Evolutionary conservation across 2,113 vertebrate species (phyloP).

Genomic region (Gallinago undulata): DNA sequence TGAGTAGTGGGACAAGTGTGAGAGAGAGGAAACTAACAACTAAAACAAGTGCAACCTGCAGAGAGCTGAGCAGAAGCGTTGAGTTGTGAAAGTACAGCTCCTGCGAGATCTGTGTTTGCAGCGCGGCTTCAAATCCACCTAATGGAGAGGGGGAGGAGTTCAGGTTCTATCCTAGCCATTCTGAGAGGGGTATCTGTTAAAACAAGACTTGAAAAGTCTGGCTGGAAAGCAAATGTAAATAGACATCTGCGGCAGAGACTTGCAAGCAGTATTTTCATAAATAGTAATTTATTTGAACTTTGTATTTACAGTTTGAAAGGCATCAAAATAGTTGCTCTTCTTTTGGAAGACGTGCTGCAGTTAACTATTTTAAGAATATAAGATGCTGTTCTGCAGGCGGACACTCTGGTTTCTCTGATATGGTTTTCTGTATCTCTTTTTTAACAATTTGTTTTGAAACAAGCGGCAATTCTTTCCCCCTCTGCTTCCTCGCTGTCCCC

Average conservation of each 20-base stretch:
- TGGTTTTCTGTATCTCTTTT: accelerated
- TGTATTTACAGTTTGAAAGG: not conserved
- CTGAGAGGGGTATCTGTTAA: not conserved
- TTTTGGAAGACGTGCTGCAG: not conserved
- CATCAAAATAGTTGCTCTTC: not conserved
- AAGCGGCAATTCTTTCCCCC: no score
- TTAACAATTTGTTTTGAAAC: accelerated
- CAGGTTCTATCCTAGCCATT: accelerated
- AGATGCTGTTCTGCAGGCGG: accelerated
- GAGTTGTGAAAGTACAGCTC: not conserved
- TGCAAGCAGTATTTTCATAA: not conserved
- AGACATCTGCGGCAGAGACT: not conserved
- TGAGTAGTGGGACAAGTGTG: accelerated
- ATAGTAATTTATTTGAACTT: not conserved
- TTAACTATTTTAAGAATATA: not conserved
- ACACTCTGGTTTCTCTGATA: accelerated
- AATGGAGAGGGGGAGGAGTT: not conserved
- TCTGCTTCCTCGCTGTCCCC: no score
- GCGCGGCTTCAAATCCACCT: not conserved
- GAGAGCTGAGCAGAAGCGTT: accelerated
- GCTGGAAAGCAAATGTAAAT: not conserved
- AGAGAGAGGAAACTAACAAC: not conserved
- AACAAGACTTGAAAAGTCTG: not conserved
- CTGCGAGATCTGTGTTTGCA: accelerated
- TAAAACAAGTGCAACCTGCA: not conserved